Evolutionary conservation across 2,113 vertebrate species (phyloP).

Genomic region (Eublepharis macularius): DNA sequence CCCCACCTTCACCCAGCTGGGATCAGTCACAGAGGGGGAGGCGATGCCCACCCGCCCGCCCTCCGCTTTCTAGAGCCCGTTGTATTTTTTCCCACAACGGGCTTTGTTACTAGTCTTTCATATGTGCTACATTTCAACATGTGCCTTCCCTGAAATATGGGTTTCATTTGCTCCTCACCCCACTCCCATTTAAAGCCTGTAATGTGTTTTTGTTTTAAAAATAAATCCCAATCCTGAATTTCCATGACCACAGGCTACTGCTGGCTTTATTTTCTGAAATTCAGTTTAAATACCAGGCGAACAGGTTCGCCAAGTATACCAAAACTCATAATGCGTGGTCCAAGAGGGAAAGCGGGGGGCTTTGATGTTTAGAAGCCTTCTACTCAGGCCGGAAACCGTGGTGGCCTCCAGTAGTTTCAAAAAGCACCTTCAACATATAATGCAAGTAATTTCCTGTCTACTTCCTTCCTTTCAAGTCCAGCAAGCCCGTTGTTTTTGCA

Average conservation of each 20-base stretch:
- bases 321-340: constrained; percentile 63
- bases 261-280: constrained; percentile 64
- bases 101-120: constrained; percentile 11
- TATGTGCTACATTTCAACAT: constrained; percentile 10
- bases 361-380: constrained; percentile 41
- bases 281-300: constrained; percentile 66
- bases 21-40: too few relatives aligned
- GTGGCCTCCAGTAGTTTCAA: not conserved
- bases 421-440: too few relatives aligned
- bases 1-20: too few relatives aligned
- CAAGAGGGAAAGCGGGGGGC: constrained; percentile 1
- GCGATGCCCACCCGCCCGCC: too few relatives aligned
- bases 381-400: not conserved
- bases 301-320: constrained; percentile 53
- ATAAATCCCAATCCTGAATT: constrained; percentile 52
- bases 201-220: constrained; percentile 2
- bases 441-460: too few relatives aligned
- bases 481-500: too few relatives aligned
- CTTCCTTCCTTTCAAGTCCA: too few relatives aligned
- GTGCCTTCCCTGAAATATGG: constrained; percentile 9
- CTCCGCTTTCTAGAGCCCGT: too few relatives aligned
- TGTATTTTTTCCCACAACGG: too few relatives aligned
- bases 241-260: constrained; percentile 68
- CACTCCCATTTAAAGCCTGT: too few relatives aligned
- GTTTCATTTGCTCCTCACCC: constrained; percentile 33